Evolutionary conservation across 2,888 invertebrate species (phyloP), one percentile per base, ranked within the genome.

Genomic region (Loripinus fragilis): DNA sequence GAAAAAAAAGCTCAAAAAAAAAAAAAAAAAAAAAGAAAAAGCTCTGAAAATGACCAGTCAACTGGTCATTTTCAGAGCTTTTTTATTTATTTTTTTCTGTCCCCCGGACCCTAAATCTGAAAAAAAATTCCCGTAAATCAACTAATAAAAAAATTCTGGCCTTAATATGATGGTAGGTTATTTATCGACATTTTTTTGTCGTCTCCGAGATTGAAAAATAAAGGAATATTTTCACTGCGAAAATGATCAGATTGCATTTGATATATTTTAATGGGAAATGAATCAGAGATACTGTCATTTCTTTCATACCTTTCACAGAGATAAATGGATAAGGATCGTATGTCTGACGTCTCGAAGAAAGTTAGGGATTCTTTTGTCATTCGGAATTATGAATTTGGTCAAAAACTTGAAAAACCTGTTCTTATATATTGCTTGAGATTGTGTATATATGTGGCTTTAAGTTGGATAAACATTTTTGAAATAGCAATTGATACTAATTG

Each of bases 211-310:
- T 60, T 60, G 60, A 60, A 60, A 60, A 28, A 60, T 60, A 60
- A 60, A 60, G 60, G 33, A 60, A 60, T 33, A 33, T 60, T 60
- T 60, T 60, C 60, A 60, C 33, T 33, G 33, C 30, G 5, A 5
- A 67, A 20, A 38, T 41, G 67, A 67, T 67, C 45, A 67, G 23
- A 67, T 67, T 67, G 67, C 41, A 67, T 25, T 41, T 25, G 30
- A 17, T 60, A 30, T 60, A 60, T 60, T 33, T 60, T 60, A 60
- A 60, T 60, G 60, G 60, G 33, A 28, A 33, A 60, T 60, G 60
- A 60, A 60, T 60, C 33, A 60, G 23, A 60, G 33, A 60, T 33
- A 33, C 30, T 33, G 60, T 60, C 33, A 33, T 3, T 3, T 10
- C 17, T 60, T 60, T 60, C 60, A 60, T 60, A 33, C 17, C 20